Evolutionary conservation across 2,797 vertebrate species (phyloP), one percentile per base, ranked within the genome.

Genomic region (Myotis myotis): DNA sequence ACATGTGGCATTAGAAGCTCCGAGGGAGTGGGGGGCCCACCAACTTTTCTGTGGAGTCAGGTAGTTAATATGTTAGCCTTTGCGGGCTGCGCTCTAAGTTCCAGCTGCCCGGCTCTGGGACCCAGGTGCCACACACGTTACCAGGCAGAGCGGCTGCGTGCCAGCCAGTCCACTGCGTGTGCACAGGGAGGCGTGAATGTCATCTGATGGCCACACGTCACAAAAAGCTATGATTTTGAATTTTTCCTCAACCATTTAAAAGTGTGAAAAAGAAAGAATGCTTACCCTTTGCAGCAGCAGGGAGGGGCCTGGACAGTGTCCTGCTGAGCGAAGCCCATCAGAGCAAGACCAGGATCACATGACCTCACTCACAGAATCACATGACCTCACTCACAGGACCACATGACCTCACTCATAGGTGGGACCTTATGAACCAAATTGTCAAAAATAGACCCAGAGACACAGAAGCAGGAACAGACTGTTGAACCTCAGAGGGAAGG

Each of bases 161-260:
- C 68, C 94, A 53, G 0, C 49, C 5, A 5, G 55, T 36, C 91
- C 57, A 76, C 57, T 30, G 44, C 55, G 82, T 68, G 33, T 71
- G 28, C n/a, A 57, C 33, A 2, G 23, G 82, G 83, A 47, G 41
- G 76, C 60, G 84, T 87, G 70, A 82, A 62, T 93, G 89, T 78
- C 44, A 55, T 89, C 36, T 20, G 8, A 88, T 91, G 93, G 92
- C 96, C 23, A 66, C 20, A 60, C 38, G 19, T 91, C 80, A 74
- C 70, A 91, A 95, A 93, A 91, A 76, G n/a, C 10, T 72, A 6
- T 44, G 36, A 62, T 86, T 88, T 94, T 22, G 6, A 20, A 33
- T 84, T 70, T 49, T 55, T 16, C 1, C 16, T 41, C 16, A 66
- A 19, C 44, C 78, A 38, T 64, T 76, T 88, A 68, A 88, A 92